Evolutionary conservation across 2,113 vertebrate species (phyloP), one percentile per base, ranked within the genome.

Genomic region (Brachypodius melanocephalos): DNA sequence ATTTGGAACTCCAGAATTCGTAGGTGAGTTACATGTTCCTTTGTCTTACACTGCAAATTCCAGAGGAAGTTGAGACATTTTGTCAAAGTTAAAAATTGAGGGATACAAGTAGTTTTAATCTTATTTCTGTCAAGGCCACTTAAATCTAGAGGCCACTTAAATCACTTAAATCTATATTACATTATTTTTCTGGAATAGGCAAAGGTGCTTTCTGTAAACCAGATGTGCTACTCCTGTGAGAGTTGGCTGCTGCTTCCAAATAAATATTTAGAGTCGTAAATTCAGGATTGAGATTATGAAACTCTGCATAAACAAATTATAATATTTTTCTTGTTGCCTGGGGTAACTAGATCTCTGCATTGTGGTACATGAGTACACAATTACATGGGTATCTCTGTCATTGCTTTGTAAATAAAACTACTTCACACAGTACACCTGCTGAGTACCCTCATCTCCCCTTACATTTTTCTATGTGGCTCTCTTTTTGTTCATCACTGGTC

Each of bases 1-100:
- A 96, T 99, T 99, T 97, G 99, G 99, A 59, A 99, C 99, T 4
- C 99, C 99, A 4, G 99, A 99, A 97, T 99, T 99, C 91, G 99
- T 99, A 59, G 99, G 99, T 99, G 94, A 98, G 98, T 93, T 22
- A 81, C 31, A 5, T 1, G 2, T 89, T 93, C 79, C 55, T 86
- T 89, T 79, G 17, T 38, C 34, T 63, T 7, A 2, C 18, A 14
- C 48, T 78, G 45, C 48, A 69, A 49, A 46, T 78, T 85, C n/a
- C 36, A 21, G 31, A 82, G 42, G 59, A 82, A 38, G 24, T 8
- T 5, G 3, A 78, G 38, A 69, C 11, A 25, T 22, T 20, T 68
- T 66, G 58, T 80, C 28, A 10, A 74, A 54, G 29, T 74, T 59
- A 84, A 73, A 31, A 76, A 77, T 7, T 43, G 42, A 69, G 12